Conservation (phyloP, 2,113 vertebrate species). For the Numida meleagris region DNA sequence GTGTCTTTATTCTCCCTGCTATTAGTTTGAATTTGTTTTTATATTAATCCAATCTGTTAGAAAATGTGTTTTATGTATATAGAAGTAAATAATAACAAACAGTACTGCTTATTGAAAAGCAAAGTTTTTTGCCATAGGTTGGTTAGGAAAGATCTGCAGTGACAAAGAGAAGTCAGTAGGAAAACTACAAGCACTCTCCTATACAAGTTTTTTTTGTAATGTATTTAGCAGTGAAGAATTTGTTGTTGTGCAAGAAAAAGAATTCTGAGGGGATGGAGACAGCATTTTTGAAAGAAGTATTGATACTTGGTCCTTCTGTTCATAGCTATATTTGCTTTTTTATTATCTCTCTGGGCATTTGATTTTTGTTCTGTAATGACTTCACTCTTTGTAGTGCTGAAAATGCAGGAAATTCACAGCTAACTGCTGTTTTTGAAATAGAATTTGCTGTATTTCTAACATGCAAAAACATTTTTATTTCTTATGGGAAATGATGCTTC, state of each 20-base stretch:
- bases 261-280: background rate
- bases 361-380: background rate
- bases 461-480: background rate
- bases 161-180: background rate
- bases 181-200: background rate
- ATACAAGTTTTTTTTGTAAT: background rate
- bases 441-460: conserved; percentile 24
- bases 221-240: background rate
- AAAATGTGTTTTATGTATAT: background rate
- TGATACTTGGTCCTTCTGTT: background rate
- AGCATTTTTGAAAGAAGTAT: background rate
- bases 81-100: background rate
- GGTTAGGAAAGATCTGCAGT: background rate
- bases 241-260: background rate
- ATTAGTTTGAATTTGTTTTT: background rate
- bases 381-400: background rate
- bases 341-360: background rate
- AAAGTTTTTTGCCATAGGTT: background rate
- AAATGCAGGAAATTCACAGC: conserved; percentile 40
- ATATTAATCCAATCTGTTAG: background rate
- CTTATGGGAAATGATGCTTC: background rate
- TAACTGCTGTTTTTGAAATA: conserved; percentile 10
- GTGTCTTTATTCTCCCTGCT: background rate
- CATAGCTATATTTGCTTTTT: background rate
- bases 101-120: background rate